Base-by-base conservation (phyloP, 2,113 vertebrate species). In the Carlito syrichta region DNA sequence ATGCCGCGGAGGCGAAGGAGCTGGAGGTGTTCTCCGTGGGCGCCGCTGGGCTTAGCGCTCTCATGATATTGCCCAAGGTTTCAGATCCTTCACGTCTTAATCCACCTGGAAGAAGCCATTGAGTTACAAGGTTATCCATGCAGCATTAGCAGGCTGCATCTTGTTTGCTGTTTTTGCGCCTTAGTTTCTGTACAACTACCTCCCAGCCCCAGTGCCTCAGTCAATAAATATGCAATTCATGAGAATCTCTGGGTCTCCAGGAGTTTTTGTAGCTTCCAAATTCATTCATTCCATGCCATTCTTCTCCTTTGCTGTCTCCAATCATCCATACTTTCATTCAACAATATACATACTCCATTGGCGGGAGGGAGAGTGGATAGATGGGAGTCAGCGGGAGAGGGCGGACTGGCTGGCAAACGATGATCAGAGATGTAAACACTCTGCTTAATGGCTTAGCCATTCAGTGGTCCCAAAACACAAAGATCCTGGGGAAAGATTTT, bases 191-290 rank as follows among this genome's bases (percentile, higher is more conserved):
- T 84, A 50, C 73, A 35, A 40, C 81, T 68, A 87, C 79, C 85
- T 94, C 82, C 87, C 91, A 78, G 45, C 14, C 81, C 84, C 58
- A 58, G 0, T 22, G 12, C 48, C 50, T 92, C 60, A 16, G 12
- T 40, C 77, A 98, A 97, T 98, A 98, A 98, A 98, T 12, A 38
- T 52, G 78, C 93, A 69, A 87, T 86, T 94, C 89, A 83, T 94
- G 95, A 96, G 91, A 86, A 89, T 79, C 9, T 89, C 17, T 93
- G 88, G 0, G 54, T 91, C 71, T 95, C 56, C 88, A 23, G 50
- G 9, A 30, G 52, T 94, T 5, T 93, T 87, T 94, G 85, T 77
- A 23, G 13, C 43, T 52, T 94, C n/a, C 48, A 43, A 23, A 4
- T 77, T 54, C 50, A 17, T 74, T 58, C 68, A 12, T 78, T 78